Base-by-base conservation (phyloP, 1,140 invertebrate species). In the Papilio xuthus region DNA sequence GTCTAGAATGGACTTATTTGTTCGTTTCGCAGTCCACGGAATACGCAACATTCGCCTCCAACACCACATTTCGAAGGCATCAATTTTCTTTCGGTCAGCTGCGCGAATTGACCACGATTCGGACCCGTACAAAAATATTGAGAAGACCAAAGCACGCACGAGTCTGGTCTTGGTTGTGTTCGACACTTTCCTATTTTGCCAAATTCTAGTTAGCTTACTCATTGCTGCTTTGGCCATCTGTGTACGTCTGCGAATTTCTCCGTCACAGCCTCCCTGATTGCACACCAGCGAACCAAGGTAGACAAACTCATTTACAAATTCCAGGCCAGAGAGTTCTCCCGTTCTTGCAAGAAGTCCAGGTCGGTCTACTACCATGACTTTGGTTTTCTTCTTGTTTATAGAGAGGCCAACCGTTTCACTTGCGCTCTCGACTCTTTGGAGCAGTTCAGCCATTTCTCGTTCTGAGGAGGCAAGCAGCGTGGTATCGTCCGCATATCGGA, bases 1-100 rank as follows among this genome's bases (percentile, higher is more conserved):
- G 7, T 1, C 4, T 1, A 63, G 20, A 18, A 63, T 26, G 4
- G 44, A 79, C 4, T 4, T 9, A 42, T 79, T 79, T 6, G 70
- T 73, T 32, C 71, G 12, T 7, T 69, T 28, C 2, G 78, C 50
- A 2, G 75, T 77, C 69, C 56, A 78, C 1, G 76, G 72, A 76
- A 78, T 70, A 41, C 80, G 47, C 2, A 78, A 26, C 79, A 86
- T 79, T 56, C 74, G 69, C 76, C 79, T 79, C 78, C 78, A 85
- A 41, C 72, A 81, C 84, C 81, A 85, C 82, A 83, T 84, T 47
- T 85, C 79, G 13, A 86, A 84, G 2, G 81, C 83, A 60, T 84
- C 69, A n/a, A 87, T 82, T 47, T 72, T 81, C 60, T 77, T 47
- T 60, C 69, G 28, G 9, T 82, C 79, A 20, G 56, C 37, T 28